Evolutionary conservation across 64 coral and sea anemone genomes (phyloP), one percentile per base, ranked within the genome.

Genomic region (Stylophora pistillata): DNA sequence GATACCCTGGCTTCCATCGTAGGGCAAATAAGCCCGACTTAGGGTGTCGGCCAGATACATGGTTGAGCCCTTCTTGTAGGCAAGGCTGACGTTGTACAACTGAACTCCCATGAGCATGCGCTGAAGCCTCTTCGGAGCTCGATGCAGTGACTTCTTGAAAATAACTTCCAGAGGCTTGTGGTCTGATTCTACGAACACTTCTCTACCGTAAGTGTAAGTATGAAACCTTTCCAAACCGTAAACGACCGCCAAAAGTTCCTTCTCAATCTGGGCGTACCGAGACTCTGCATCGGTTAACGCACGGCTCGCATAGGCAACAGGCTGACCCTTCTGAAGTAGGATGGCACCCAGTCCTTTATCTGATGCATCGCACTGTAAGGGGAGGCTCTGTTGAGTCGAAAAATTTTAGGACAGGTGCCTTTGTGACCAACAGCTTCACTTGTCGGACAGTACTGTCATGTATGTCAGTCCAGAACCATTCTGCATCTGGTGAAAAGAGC

Each of bases 351-450:
- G 69, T 7, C 78, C 88, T 17, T 1, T 73, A 21, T 79, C 77
- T 15, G 88, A 89, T 1, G 63, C 88, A 56, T 89, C 76, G 14
- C 88, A 89, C 15, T 89, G 63, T 29, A 89, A 47, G 27, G 88
- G 72, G 9, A 81, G 13, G 16, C 15, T 61, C 59, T 47, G 57
- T 63, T 2, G 56, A 54, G n/a, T 89, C 52, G 23, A 58, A 89
- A 37, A 78, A 89, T 31, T 70, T 68, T 0, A 89, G 87, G 10
- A 79, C 74, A 34, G 74, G 87, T 10, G 30, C 30, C 15, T 64
- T 4, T 47, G 87, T 59, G 23, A 26, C 61, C 23, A 52, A 10
- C 26, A 3, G n/a, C 81, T 79, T 68, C 18, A 65, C 11, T 9
- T 18, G 58, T 3, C 77, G 34, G 15, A 89, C 61, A 13, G 88